Evolutionary conservation across 2,113 vertebrate species (phyloP), one percentile per base, ranked within the genome.

Genomic region (Apodemus speciosus): DNA sequence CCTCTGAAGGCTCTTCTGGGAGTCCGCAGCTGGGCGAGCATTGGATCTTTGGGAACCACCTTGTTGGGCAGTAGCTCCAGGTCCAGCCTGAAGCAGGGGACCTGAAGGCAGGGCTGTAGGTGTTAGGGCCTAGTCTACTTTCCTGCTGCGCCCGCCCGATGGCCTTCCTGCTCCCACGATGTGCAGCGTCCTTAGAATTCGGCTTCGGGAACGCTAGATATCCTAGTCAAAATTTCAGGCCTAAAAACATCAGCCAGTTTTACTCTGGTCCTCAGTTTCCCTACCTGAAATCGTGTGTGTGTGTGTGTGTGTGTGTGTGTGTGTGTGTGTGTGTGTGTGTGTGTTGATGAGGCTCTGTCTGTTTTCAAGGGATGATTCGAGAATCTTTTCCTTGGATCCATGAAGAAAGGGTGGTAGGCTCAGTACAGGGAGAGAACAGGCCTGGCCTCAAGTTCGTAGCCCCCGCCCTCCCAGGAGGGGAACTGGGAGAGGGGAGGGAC

Each of bases 181-280:
- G 4, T 56, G 30, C 20, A 11, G 25, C 8, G 81, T 68, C 32
- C 25, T 25, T 21, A 43, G 40, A 77, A 32, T 40, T 81, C 40
- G 68, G 64, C n/a, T 38, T 16, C 46, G 27, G 83, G 58, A 64
- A 30, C 2, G 5, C 80, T 46, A 18, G 2, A 60, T 75, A 25
- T 75, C n/a, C 75, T 43, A 11, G 51, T 79, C 46, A 16, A 75
- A 92, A 80, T 88, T 79, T 64, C 21, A 6, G 32, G n/a, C 81
- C 87, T 62, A 64, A 72, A 92, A 90, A 75, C n/a, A 62, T 68
- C 46, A 92, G 5, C 8, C n/a, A 72, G 25, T 58, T 73, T 32
- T 73, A 27, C 69, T 51, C 58, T 51, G 43, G 40, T 60, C 72
- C 90, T 94, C 92, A 90, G 76, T 93, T 93, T 96, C 66, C 77